Evolutionary conservation across 2,113 vertebrate species (phyloP).

Genomic region (Corythoichthys haematopterus): DNA sequence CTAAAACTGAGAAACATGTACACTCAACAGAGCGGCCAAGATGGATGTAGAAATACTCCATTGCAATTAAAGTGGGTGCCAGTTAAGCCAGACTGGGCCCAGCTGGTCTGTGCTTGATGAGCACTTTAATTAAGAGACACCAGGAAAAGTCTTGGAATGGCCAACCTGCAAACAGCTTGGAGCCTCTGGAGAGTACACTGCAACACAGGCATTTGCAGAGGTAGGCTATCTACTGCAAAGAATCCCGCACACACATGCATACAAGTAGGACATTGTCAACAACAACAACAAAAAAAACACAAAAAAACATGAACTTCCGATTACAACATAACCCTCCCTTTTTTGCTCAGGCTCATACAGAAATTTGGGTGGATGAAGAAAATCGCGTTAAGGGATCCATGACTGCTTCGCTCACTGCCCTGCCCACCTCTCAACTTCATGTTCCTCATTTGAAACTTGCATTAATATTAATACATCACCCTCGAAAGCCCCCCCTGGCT

Average conservation of each 20-base stretch:
- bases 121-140: conserved; percentile 71
- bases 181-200: conserved; percentile 62
- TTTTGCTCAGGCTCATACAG: background rate
- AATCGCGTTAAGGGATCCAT: conserved; percentile 48
- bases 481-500: conserved; percentile 21
- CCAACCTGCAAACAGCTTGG: conserved; percentile 49
- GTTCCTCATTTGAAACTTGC: conserved; percentile 52
- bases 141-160: conserved; percentile 56
- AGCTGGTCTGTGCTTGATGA: conserved; percentile 68
- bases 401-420: conserved; percentile 32
- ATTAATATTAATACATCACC: conserved; percentile 70
- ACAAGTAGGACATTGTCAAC: conserved; percentile 47
- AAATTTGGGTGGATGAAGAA: background rate
- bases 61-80: conserved; percentile 50
- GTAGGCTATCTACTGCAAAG: conserved; percentile 46
- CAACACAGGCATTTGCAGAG: conserved; percentile 53
- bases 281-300: conserved; percentile 17
- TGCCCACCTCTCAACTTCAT: conserved; percentile 10
- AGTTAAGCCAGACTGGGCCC: conserved; percentile 60
- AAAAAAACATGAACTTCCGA: conserved; percentile 35
- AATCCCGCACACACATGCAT: background rate
- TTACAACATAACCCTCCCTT: conserved; percentile 14
- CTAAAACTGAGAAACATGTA: background rate
- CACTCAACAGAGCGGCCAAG: background rate
- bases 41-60: background rate